Evolutionary conservation across 2,888 invertebrate genomes (phyloP), one percentile per base, ranked within the genome.

Genomic region (Toxonevra muliebris): DNA sequence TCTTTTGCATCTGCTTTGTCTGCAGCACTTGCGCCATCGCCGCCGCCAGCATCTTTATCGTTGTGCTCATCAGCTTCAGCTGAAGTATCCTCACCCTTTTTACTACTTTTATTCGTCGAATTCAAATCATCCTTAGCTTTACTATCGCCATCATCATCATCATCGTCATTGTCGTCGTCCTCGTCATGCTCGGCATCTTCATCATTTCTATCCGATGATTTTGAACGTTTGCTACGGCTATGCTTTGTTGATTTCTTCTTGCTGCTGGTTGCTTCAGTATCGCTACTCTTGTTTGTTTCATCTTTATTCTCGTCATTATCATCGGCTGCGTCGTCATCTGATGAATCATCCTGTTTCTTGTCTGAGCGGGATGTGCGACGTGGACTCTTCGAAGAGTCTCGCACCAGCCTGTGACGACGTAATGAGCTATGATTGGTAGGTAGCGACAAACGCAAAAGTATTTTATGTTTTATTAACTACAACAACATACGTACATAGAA

Each of bases 41-140:
- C 87, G 11, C 86, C 86, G 42, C 84, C 83, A 66, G 86, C 86
- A 72, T 65, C 74, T 12, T 77, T 77, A n/a, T 74, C 75, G 50
- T 71, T 74, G 60, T 60, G 69, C 65, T 71, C 72, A 70, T 74
- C 76, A 71, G 68, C 76, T 52, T 65, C 75, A n/a, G 70, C 73
- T 70, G 75, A 73, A 58, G 69, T 68, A 62, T 79, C 76, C 73
- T 74, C 74, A 70, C 74, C 77, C 74, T 77, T 77, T 72, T 76
- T 79, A 66, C 72, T 76, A 69, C 61, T 71, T 68, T 50, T 76
- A 63, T 50, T 72, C 61, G 64, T 63, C 13, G 69, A 55, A 59
- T 68, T 65, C 58, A 69, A 65, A 55, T 71, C 71, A 65, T 73
- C 72, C 59, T 78, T 79, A 67, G 74, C 73, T 62, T 74, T 73